Percentiles rank a stretch among this genome's conserved stretches.
Conservation (phyloP, 37 sponge, comb jelly and placozoan genomes). For the Ianthella basta region DNA sequence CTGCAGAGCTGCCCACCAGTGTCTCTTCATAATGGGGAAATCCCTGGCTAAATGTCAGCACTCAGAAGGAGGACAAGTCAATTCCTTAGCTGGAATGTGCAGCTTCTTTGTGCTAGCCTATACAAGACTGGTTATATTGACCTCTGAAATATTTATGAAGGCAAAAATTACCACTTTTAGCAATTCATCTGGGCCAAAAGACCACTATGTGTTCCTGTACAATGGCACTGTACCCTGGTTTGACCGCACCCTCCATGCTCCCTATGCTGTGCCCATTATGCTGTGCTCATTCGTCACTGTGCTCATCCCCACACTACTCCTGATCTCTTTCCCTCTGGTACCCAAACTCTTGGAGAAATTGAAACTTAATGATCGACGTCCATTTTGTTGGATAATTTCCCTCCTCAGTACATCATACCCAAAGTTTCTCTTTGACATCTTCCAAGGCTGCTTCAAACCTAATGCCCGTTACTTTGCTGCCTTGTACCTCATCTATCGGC, state of each 20-base stretch:
- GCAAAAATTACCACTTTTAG: background rate
- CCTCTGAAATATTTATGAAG: background rate
- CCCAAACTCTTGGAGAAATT: background rate
- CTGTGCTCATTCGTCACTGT: background rate
- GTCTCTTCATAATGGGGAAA: no score
- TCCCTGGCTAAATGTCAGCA: no score
- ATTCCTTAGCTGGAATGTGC: no score
- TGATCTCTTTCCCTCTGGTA: background rate
- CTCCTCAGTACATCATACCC: background rate
- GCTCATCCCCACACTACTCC: background rate
- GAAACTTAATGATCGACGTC: background rate
- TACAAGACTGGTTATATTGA: background rate
- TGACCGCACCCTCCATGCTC: background rate
- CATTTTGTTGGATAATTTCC: background rate
- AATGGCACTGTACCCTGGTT: background rate
- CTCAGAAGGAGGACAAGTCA: no score
- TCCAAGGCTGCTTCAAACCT: slow-evolving; percentile 9
- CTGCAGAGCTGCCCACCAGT: no score
- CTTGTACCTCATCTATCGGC: slow-evolving; percentile 1
- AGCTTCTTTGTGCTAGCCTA: slow-evolving; percentile 8
- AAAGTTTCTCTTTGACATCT: slow-evolving; percentile 6
- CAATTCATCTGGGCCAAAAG: no score
- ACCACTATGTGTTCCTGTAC: background rate
- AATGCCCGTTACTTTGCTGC: slow-evolving; percentile 8
- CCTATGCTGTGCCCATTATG: slow-evolving; percentile 8